Conservation (phyloP, 2,888 invertebrate genomes). For the Eristalis arbustorum region DNA sequence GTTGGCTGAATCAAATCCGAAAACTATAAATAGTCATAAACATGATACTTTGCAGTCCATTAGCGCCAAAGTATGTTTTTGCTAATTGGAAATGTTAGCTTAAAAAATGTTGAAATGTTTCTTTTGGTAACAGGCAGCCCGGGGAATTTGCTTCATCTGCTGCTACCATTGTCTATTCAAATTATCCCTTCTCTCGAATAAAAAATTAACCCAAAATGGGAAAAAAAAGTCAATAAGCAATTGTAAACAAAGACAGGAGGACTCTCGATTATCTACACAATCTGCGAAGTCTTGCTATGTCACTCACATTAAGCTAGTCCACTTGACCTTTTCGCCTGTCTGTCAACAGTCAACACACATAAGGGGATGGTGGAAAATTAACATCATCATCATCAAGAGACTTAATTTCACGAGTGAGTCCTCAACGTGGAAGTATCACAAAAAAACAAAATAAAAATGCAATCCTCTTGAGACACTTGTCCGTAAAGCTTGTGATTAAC, state of each 20-base stretch:
- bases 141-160: too few species aligned
- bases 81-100: too few species aligned
- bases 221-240: neutral
- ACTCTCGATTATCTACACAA: neutral
- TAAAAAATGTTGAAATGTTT: too few species aligned
- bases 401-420: neutral
- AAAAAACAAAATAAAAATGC: neutral
- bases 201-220: neutral
- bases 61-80: too few species aligned
- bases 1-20: too few species aligned
- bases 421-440: neutral
- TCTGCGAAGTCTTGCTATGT: neutral
- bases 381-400: neutral
- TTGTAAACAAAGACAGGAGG: neutral
- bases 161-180: too few species aligned
- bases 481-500: constrained; percentile 43
- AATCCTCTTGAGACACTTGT: constrained; percentile 19
- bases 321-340: neutral
- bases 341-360: neutral
- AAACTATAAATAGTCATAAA: too few species aligned
- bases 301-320: neutral
- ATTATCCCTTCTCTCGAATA: too few species aligned
- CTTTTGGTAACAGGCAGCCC: too few species aligned
- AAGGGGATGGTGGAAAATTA: neutral
- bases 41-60: too few species aligned